Conservation (phyloP, 2,113 vertebrate genomes). For the Cariama cristata region DNA sequence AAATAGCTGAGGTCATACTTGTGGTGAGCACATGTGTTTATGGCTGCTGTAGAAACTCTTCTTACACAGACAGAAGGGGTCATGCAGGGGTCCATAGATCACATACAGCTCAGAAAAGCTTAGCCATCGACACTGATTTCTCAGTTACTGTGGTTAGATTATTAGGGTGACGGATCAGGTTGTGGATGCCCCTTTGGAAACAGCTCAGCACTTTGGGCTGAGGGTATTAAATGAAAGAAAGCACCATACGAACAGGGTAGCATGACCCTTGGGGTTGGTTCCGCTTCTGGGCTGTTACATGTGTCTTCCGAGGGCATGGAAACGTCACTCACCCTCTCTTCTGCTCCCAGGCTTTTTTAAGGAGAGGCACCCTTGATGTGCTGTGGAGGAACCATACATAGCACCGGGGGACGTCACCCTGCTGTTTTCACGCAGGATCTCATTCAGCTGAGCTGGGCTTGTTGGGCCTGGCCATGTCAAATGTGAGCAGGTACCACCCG, state of each 20-base stretch:
- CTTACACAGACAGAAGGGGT: not conserved
- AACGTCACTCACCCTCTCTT: not conserved
- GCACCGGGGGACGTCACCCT: not conserved
- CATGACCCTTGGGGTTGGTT: accelerated
- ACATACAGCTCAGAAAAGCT: not conserved
- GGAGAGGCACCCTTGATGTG: not conserved
- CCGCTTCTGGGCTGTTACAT: not conserved
- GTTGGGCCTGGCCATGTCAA: not conserved
- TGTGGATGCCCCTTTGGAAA: not conserved
- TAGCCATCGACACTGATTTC: not conserved
- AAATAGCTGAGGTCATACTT: not conserved
- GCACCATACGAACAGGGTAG: not conserved
- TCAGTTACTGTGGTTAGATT: not conserved
- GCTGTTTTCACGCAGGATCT: not conserved
- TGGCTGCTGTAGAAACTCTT: not conserved
- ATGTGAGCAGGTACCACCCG: accelerated
- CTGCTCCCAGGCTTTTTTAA: not conserved
- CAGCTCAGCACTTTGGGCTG: not conserved
- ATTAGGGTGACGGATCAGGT: not conserved
- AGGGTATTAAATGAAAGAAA: not conserved
- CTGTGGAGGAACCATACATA: not conserved
- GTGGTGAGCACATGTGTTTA: not conserved
- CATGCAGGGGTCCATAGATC: not conserved
- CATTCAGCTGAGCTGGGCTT: not conserved
- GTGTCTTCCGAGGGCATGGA: not conserved